Evolutionary conservation across 2,797 vertebrate genomes (phyloP).

Genomic region (Tapirus indicus): DNA sequence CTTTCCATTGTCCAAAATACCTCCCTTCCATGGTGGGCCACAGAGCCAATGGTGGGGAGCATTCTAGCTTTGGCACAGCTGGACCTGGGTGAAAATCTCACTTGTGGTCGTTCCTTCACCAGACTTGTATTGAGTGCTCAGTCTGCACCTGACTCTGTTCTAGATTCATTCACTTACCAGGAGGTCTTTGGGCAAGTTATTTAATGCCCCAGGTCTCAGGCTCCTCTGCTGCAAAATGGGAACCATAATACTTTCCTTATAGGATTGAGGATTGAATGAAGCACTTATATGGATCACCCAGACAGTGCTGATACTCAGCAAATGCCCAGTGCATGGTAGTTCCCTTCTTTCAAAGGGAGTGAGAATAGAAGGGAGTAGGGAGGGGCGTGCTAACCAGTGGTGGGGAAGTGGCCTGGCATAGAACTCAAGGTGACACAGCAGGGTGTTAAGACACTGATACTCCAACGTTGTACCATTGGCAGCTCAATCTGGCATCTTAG

Average conservation of each 20-base stretch:
- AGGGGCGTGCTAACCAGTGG: background rate
- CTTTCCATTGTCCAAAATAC: background rate
- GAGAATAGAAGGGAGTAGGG: background rate
- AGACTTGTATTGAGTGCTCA: background rate
- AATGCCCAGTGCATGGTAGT: background rate
- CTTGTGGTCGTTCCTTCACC: background rate
- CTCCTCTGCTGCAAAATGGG: background rate
- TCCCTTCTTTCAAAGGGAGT: background rate
- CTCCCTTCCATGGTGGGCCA: background rate
- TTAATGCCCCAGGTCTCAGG: background rate
- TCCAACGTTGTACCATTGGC: background rate
- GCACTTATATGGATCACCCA: accelerated
- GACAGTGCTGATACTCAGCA: background rate
- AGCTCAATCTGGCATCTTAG: background rate
- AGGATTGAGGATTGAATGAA: background rate
- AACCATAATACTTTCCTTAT: background rate
- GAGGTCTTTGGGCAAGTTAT: background rate
- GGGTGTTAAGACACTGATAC: no score
- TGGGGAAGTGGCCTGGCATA: background rate
- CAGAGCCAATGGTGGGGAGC: accelerated
- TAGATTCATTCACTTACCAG: background rate
- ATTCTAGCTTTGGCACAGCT: background rate
- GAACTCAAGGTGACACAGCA: accelerated
- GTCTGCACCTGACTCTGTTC: background rate
- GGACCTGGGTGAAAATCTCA: background rate